Evolutionary conservation across 2,113 vertebrate species (phyloP), one percentile per base, ranked within the genome.

Genomic region (Oryzias javanicus): DNA sequence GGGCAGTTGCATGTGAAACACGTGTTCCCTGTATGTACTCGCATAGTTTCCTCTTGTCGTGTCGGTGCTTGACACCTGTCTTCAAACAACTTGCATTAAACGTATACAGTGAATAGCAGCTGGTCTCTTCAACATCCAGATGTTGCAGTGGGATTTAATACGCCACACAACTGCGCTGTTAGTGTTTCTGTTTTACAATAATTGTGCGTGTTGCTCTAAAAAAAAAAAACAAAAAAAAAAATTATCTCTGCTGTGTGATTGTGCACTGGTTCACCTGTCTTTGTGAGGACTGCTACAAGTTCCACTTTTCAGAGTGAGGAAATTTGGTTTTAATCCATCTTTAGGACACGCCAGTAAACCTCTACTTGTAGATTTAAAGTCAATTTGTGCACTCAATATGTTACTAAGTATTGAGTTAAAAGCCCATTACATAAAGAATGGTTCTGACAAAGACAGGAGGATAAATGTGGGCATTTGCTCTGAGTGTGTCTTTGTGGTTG

Each of bases 141-240:
- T 83, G 80, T 67, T 70, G 47, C 63, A 45, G 55, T n/a, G 24
- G 62, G 65, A 57, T 78, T 72, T 68, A 73, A 73, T 67, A 14
- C 41, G 45, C 52, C 10, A 35, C 27, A 52, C 14, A 56, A 5
- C 48, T 18, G 18, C 6, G 48, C 14, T 42, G 18, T 64, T 45
- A 53, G 27, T 66, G 25, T 54, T 19, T 52, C 48, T 55, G 50
- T 24, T 35, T 35, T 35, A 2, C 35, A 3, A 3, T 35, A 12
- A 3, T 35, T 35, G 12, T 12, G 35, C 10, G 2, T 35, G 35
- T 10, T 13, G 35, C 35, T 35, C 35, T 35, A 35, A 12, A 22
- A 22, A 22, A 2, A 22, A 22, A 22, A 22, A 22, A 22, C 22
- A 22, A 22, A 22, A 22, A 27, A 35, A 35, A 35, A 12, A 35